Evolutionary conservation across 2,113 vertebrate species (phyloP).

Genomic region (Spea bombifrons): DNA sequence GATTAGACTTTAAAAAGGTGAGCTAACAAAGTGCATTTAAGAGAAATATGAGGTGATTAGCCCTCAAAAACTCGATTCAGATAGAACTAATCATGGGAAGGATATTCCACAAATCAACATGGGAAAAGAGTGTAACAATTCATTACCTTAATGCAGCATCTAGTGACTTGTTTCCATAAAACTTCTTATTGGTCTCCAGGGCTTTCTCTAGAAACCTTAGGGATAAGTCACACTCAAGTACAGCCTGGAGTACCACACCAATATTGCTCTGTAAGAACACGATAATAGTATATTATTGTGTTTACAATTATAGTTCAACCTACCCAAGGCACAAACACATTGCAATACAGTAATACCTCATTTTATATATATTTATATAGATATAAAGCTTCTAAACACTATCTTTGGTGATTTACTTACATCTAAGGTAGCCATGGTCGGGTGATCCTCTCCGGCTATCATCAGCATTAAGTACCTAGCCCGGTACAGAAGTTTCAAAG

Average conservation of each 20-base stretch:
- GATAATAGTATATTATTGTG: background rate
- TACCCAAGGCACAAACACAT: too few relatives aligned
- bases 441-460: constrained; percentile 73
- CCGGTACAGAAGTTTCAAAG: constrained; percentile 72
- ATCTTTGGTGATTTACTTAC: constrained; percentile 55
- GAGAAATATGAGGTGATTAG: too few relatives aligned
- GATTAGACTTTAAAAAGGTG: too few relatives aligned
- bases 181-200: constrained; percentile 67
- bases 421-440: constrained; percentile 70
- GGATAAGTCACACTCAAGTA: constrained; percentile 57
- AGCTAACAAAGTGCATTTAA: too few relatives aligned
- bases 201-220: constrained; percentile 67
- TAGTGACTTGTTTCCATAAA: constrained; percentile 63
- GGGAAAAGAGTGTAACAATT: too few relatives aligned
- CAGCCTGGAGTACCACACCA: constrained; percentile 64
- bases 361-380: background rate
- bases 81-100: too few relatives aligned
- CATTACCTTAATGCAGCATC: constrained; percentile 69
- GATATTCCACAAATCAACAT: too few relatives aligned
- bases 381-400: too few relatives aligned
- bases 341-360: background rate
- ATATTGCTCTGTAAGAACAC: constrained; percentile 65
- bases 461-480: constrained; percentile 68
- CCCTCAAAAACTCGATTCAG: too few relatives aligned
- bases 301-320: background rate